Base-by-base conservation (phyloP, 1,140 invertebrate species). In the Bathynomus jamesi region DNA sequence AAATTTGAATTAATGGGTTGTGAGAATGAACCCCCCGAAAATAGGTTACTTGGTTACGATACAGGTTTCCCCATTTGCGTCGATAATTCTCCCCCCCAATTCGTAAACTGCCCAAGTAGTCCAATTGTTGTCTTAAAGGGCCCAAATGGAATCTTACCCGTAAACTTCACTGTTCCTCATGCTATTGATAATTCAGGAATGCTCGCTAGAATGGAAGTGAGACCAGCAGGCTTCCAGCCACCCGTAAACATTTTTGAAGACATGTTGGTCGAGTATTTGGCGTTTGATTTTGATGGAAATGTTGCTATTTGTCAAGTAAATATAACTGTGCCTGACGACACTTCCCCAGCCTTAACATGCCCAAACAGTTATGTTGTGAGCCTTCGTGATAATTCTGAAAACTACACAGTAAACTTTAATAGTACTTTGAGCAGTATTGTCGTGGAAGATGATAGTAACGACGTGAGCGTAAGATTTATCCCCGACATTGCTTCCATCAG, bases 1-100 rank as follows among this genome's bases (percentile, higher is more conserved):
- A 96, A 96, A 82, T 96, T 98, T 79, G 95, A 98, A 84, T 81
- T 98, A 27, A 93, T 96, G 89, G 95, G 95, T 64, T 98, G 95
- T 81, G 92, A 96, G 80, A 84, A 84, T 65, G 92, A 93, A 79
- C 89, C 91, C 0, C 84, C 85, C 53, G 78, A 81, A 61, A 82
- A 85, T 8, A 90, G 93, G 79, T 89, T 93, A 4, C 83, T 98
- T 25, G 95, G 95, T 62, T 98, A 94, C 82, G 93, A 98, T 83
- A 92, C 93, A 78, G 93, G 92, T 72, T 94, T 92, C 82, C 96
- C 94, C 7, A 89, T 93, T 1, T 98, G 95, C 83, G 92, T 96
- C 79, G 95, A 98, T 82, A 95, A 95, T 79, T 95, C 97, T 79
- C 95, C 95, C 10, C 95, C 95, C 24, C 90, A 94, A 4, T 98